Base-by-base conservation (phyloP, 2,797 vertebrate species). In the Xenops minutus region DNA sequence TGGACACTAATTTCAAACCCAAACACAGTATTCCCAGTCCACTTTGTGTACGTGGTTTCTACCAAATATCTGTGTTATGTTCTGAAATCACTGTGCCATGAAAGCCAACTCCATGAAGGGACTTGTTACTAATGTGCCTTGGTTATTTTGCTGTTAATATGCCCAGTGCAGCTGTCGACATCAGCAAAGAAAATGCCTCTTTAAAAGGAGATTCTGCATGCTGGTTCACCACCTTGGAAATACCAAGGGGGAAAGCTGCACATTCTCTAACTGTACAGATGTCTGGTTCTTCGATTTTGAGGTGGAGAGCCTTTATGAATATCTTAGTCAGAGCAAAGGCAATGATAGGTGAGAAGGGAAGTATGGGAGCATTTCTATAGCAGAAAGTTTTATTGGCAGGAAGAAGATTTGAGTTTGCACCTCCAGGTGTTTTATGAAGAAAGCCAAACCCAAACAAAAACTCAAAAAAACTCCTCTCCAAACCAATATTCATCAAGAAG, bases 21-120 rank as follows among this genome's bases (percentile, higher is more conserved):
- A 23, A 43, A 27, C 0, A 0, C 12, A 7, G 4, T 4, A 5
- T 30, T 68, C 5, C 1, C 18, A 32, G 12, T 63, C 59, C 21
- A 7, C 4, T 74, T 37, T 1, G 1, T 41, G 18, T 26, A 19
- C 0, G 0, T 39, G 23, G 26, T 56, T 88, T 66, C 78, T 77
- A 6, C 19, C 29, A n/a, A 74, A 77, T 10, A 56, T 5, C 49
- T 1, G 0, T 14, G 4, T 21, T 30, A 17, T 22, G 5, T 58
- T 84, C 59, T 67, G 63, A 69, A 83, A 59, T 59, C 21, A 20
- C 16, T 32, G 48, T 34, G 34, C 52, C 18, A 5, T 41, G 56
- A 56, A 88, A 92, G 23, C 48, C 48, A 88, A 10, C 29, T 34
- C 23, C 4, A 4, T 12, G 34, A 59, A 63, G 21, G 11, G 32